phyloP scores from a whole-genome alignment of 2,888 invertebrate species.

The Nomada fabriciana region DNA sequence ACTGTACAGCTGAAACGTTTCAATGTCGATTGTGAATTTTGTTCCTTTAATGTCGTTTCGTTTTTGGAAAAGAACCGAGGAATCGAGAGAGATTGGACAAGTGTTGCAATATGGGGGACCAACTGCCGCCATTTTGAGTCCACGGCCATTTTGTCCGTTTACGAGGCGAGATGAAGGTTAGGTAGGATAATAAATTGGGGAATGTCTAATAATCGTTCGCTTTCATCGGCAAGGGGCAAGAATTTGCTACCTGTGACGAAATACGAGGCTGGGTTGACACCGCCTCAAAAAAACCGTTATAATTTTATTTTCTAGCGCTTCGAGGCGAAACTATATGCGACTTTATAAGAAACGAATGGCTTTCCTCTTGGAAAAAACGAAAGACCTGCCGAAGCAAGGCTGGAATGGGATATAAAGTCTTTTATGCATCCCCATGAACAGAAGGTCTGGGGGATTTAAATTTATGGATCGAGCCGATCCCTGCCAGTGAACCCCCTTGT shows the following conservation, averaged over 20 bases:
- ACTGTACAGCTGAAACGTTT: background rate
- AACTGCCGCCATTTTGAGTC: background rate
- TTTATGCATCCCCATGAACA: background rate
- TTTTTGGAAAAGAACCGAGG: background rate
- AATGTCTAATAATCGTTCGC: conserved; percentile 6
- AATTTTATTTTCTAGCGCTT: too few species aligned
- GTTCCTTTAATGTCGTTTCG: background rate
- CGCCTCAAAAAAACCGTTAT: too few species aligned
- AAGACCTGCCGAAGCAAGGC: background rate
- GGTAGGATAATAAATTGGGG: background rate
- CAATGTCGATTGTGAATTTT: background rate
- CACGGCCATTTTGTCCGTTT: background rate
- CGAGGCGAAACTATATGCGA: too few species aligned
- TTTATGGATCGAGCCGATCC: background rate
- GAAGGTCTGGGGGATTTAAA: conserved; percentile 7
- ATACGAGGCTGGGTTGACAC: too few species aligned
- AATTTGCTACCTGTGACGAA: background rate
- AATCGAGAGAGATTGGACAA: background rate
- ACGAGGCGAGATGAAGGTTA: background rate
- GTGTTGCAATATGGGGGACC: background rate
- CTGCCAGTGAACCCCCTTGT: background rate
- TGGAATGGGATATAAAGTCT: background rate
- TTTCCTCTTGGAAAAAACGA: background rate
- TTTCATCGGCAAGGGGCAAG: background rate
- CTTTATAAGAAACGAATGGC: too few species aligned